These are phyloP conservation scores for Drosophila subobscura DNA, from an alignment of 1,140 invertebrate species.

Conservation along the genomic window DNA sequence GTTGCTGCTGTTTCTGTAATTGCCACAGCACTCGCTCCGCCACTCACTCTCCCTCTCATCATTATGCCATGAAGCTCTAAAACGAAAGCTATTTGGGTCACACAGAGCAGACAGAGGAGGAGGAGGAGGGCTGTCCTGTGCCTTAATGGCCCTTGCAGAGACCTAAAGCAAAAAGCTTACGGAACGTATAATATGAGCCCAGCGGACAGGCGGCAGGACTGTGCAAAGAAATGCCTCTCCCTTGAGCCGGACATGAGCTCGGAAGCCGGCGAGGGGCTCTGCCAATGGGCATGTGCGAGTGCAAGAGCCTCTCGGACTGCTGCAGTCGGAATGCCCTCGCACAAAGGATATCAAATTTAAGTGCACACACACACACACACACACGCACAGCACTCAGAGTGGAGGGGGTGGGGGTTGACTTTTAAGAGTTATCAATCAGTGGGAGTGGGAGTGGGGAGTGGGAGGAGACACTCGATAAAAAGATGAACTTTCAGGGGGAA, in stretches of 20 bases:
- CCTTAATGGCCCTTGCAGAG: conserved; percentile 65
- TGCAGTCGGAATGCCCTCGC: conserved; percentile 27
- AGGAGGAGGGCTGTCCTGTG: too few relatives aligned
- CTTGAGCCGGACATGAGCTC: conserved; percentile 2
- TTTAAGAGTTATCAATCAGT: conserved; percentile 38
- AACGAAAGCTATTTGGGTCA: conserved; percentile 73
- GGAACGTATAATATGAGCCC: conserved; percentile 53
- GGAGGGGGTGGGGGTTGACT: conserved; percentile 17
- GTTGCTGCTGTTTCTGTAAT: conserved; percentile 34
- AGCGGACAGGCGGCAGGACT: conserved; percentile 15
- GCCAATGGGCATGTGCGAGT: too few relatives aligned
- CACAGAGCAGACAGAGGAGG: conserved; percentile 47
- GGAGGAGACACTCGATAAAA: background rate
- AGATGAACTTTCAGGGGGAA: conserved; percentile 1
- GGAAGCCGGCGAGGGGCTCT: background rate
- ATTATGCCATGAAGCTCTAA: conserved; percentile 76
- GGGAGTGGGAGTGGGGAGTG: background rate
- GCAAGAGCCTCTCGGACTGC: conserved; percentile 10
- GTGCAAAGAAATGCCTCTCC: conserved; percentile 34
- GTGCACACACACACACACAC: conserved; percentile 57
- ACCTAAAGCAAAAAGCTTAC: conserved; percentile 54
- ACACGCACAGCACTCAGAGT: conserved; percentile 16
- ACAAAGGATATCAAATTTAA: conserved; percentile 81
- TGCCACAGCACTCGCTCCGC: conserved; percentile 39
- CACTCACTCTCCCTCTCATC: conserved; percentile 37